These are phyloP conservation scores for Amphimedon queenslandica DNA, from an alignment of 37 sponge, comb jelly and placozoan genomes.

Conservation along the genomic window DNA sequence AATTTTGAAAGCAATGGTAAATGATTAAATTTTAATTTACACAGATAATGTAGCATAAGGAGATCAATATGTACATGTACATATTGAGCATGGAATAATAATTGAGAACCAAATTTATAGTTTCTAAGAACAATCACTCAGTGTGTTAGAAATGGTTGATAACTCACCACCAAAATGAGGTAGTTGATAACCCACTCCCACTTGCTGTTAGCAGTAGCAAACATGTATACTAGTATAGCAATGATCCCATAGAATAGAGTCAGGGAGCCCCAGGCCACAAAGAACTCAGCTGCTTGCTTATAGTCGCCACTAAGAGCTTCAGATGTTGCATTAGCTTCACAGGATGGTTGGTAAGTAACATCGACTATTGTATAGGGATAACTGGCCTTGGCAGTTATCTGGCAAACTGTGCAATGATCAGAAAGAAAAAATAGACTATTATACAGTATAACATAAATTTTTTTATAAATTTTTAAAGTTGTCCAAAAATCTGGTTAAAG, in stretches of 20 bases:
- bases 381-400: not conserved
- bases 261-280: conserved; percentile 68
- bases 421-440: no score
- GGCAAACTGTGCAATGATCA: not conserved
- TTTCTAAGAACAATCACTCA: no score
- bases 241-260: conserved; percentile 70
- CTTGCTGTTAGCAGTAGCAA: conserved; percentile 47
- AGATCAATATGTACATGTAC: conserved; percentile 1
- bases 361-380: not conserved
- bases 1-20: not conserved
- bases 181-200: conserved; percentile 26
- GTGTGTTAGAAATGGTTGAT: no score
- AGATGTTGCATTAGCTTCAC: no score
- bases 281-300: conserved; percentile 27
- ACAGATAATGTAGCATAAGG: not conserved
- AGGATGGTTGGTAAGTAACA: not conserved
- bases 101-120: no score
- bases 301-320: not conserved
- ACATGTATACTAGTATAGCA: conserved; percentile 73
- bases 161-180: conserved; percentile 38
- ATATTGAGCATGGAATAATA: no score
- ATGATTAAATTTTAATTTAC: not conserved
- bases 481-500: no score
- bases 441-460: no score
- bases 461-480: no score